Conservation (phyloP, 1,140 invertebrate species). For the Cotesia glomerata region DNA sequence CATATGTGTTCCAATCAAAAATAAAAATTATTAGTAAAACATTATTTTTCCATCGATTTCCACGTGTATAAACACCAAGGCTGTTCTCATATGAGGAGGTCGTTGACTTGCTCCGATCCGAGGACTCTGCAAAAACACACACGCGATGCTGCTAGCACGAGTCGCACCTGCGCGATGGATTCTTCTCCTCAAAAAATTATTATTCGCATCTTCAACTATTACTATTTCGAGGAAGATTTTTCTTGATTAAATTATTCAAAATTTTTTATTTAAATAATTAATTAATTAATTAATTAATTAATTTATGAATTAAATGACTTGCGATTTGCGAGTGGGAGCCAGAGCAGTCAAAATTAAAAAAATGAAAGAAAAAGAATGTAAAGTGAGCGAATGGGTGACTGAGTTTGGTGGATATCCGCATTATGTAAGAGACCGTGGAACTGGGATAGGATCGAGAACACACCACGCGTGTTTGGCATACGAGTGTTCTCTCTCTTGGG, state of each 20-base stretch:
- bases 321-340: neutral
- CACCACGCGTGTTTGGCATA: constrained; percentile 7
- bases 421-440: constrained; percentile 19
- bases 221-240: too few species aligned
- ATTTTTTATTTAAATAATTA: neutral
- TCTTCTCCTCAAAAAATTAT: neutral
- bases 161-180: constrained; percentile 29
- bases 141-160: constrained; percentile 59
- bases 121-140: constrained; percentile 57
- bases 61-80: constrained; percentile 2
- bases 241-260: too few species aligned
- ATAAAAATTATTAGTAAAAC: too few species aligned
- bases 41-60: neutral
- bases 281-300: neutral
- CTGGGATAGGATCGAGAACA: constrained; percentile 13
- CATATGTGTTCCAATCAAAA: too few species aligned
- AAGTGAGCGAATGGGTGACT: neutral
- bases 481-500: neutral
- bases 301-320: neutral
- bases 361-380: neutral
- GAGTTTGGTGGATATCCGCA: constrained; percentile 1
- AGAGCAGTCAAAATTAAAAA: neutral
- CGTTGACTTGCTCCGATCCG: constrained; percentile 41
- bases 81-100: constrained; percentile 28
- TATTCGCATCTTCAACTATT: neutral